Evolutionary conservation across 2,888 invertebrate genomes (phyloP), one percentile per base, ranked within the genome.

Genomic region (Ypsolopha scabrella): DNA sequence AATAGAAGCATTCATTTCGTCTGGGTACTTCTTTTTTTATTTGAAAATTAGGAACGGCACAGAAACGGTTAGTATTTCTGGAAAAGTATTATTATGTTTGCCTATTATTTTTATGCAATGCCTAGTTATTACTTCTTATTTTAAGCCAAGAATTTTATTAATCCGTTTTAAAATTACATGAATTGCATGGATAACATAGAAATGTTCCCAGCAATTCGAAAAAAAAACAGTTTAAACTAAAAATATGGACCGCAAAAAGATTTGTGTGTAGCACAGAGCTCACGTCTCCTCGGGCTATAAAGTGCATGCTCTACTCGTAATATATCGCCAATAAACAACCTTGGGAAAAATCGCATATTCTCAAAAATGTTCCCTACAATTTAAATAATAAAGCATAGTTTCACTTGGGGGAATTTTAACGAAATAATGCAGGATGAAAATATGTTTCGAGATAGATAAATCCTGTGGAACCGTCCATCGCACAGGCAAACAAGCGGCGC

Each of bases 271-370:
- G 48, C 44, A 48, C 37, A 41, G 44, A 38, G 10, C 43, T 41
- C 51, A 48, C 53, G 50, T 56, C 59, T 55, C 58, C 52, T 58
- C 54, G 55, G 62, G 58, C 63, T 66, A 65, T 74, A 75, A 75
- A 75, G 68, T 70, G 71, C 69, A 67, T 65, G 62, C 62, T 60
- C 64, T 51, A 37, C 53, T 39, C 60, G 62, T 70, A 72, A 75
- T 73, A 75, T 74, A 76, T 76, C 65, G 69, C 57, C 72, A 68
- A 76, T 76, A 78, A 78, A 77, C 71, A 65, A 69, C 58, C 44
- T 48, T 33, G 34, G 49, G 33, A 24, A 53, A 48, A 38, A 41
- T 33, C 7, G 7, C 13, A 13, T 1, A 10, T 53, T 51, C 11
- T 6, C 51, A 6, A 60, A 64, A 62, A 56, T 56, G 51, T 49